Evolutionary conservation across 2,888 invertebrate species (phyloP).

Genomic region (Spialia ferax): DNA sequence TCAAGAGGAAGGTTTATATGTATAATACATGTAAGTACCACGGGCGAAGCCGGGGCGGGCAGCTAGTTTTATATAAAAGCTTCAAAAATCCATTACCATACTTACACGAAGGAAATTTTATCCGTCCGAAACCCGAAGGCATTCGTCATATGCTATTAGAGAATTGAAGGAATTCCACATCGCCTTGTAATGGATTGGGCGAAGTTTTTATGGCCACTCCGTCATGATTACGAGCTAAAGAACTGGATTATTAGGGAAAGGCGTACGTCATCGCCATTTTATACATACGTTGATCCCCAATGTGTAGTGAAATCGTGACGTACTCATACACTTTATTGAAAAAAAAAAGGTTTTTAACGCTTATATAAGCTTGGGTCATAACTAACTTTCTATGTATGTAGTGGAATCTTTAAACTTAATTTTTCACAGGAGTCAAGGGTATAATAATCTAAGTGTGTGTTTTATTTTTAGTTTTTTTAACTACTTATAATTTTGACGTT

Average conservation of each 20-base stretch:
- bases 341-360: too few relatives aligned
- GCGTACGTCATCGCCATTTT: too few relatives aligned
- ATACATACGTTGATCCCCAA: neutral
- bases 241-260: slow-evolving; percentile 1
- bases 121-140: slow-evolving; percentile 46
- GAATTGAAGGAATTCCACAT: slow-evolving; percentile 67
- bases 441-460: too few relatives aligned
- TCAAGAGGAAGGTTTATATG: neutral
- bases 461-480: too few relatives aligned
- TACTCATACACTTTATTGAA: too few relatives aligned
- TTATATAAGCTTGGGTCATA: too few relatives aligned
- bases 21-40: too few relatives aligned
- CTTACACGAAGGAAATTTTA: slow-evolving; percentile 29
- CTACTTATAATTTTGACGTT: too few relatives aligned
- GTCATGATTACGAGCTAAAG: neutral
- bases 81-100: slow-evolving; percentile 6
- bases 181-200: slow-evolving; percentile 48
- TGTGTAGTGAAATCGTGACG: neutral
- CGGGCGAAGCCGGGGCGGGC: too few relatives aligned
- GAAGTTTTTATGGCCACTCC: slow-evolving; percentile 55
- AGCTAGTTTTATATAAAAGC: slow-evolving; percentile 6
- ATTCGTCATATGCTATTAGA: slow-evolving; percentile 63
- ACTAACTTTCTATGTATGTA: too few relatives aligned
- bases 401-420: too few relatives aligned
- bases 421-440: too few relatives aligned